Base-by-base conservation (phyloP, 35 echinoderm and acorn worm genomes). In the Nesometra sesokonis region DNA sequence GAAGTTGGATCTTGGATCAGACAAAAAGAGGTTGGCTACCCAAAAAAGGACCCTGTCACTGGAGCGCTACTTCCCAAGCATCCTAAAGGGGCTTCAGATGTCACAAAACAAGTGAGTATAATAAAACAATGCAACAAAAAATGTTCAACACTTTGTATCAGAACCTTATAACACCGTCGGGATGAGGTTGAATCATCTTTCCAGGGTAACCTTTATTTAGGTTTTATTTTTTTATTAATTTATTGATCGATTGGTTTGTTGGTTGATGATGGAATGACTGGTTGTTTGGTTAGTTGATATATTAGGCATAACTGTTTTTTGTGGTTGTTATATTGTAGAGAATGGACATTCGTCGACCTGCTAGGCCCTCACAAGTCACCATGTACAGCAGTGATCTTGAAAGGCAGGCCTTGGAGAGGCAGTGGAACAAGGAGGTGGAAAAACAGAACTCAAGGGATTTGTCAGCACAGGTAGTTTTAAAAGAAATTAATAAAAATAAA, bases 1-100 rank as follows among this genome's bases (percentile, higher is more conserved):
- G 95, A 98, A 80, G 88, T 93, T 3, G 95, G 87, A 1, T 81
- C 89, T 21, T 98, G 95, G 95, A 98, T 98, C 21, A 89, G 95
- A 27, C 76, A 84, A 47, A 93, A 93, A 80, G 92, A 93, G 76
- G 85, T 98, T 57, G 95, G 95, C 3, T 98, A 98, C 77, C 92
- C 89, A 17, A 94, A 86, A 34, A 86, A 86, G 47, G 92, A 98
- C 78, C 95, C 95, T 15, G 79, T 82, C 29, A 99, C 92, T 17
- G 93, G 95, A 13, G 38, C 35, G 0, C 37, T 88, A 9, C 82
- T 99, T 19, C 91, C 91, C 17, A 78, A 88, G 83, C 92, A 99
- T 33, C 83, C 91, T 39, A 99, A 91, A 85, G 85, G 39, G 57
- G 90, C 90, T 77, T 99, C 92, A 1, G 95, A 94, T 79, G 93